These are phyloP conservation scores for Xiphophorus maculatus DNA, from an alignment of 2,113 vertebrate species.

Conservation along the genomic window DNA sequence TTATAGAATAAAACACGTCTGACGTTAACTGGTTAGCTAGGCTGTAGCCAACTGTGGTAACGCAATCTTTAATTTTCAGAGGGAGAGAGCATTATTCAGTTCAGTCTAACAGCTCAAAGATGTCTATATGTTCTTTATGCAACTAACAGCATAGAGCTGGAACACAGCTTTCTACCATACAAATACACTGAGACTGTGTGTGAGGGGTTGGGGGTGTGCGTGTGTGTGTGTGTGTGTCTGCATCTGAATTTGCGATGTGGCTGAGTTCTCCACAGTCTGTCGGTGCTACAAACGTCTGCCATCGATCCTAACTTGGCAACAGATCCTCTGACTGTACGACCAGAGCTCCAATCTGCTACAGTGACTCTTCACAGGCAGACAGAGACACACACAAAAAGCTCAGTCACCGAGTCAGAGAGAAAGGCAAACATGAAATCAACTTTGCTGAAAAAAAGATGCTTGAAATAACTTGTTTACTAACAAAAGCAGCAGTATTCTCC, in stretches of 20 bases:
- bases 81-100: background rate
- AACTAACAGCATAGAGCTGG: slow-evolving; percentile 2
- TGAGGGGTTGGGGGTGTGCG: slow-evolving; percentile 1
- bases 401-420: background rate
- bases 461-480: slow-evolving; percentile 1
- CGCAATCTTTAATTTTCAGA: background rate
- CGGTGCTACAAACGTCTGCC: slow-evolving; percentile 57
- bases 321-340: slow-evolving; percentile 40
- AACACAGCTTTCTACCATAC: slow-evolving; percentile 2
- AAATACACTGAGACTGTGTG: slow-evolving; percentile 23
- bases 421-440: background rate
- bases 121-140: slow-evolving; percentile 2
- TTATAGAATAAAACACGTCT: background rate
- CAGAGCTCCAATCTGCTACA: slow-evolving; percentile 49
- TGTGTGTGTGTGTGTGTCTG: slow-evolving; percentile 25
- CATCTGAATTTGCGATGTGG: slow-evolving; percentile 32
- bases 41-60: background rate
- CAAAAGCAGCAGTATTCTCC: background rate
- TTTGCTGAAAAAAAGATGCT: background rate
- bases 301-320: slow-evolving; percentile 65
- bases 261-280: slow-evolving; percentile 46
- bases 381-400: slow-evolving; percentile 15
- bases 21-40: background rate
- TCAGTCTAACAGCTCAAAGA: slow-evolving; percentile 8
- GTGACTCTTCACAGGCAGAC: slow-evolving; percentile 30